Conservation (phyloP, 2,797 vertebrate genomes). For the Anolis apletophallus region DNA sequence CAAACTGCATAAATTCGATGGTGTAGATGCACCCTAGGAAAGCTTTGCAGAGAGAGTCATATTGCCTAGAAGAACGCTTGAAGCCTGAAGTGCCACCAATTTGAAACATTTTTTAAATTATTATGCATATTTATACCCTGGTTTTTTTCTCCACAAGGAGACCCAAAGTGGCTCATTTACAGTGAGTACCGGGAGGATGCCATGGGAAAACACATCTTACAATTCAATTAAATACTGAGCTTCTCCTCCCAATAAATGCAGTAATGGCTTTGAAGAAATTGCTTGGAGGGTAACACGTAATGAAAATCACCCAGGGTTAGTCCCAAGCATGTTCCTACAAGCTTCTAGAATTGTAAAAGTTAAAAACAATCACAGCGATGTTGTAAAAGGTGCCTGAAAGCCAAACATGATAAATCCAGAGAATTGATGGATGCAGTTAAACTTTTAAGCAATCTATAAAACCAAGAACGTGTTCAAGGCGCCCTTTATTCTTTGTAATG, state of each 20-base stretch:
- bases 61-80: neutral
- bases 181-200: neutral
- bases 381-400: constrained; percentile 33
- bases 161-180: neutral
- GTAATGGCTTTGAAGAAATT: constrained; percentile 24
- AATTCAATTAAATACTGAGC: constrained; percentile 29
- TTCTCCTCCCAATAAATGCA: neutral
- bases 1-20: too few relatives aligned
- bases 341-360: constrained; percentile 32
- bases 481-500: constrained; percentile 20
- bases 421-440: constrained; percentile 28
- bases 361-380: constrained; percentile 32
- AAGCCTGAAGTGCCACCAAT: neutral
- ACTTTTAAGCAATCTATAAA: constrained; percentile 31
- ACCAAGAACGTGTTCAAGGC: neutral
- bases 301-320: neutral
- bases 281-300: constrained; percentile 5
- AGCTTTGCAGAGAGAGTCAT: neutral
- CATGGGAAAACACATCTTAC: neutral
- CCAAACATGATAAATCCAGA: constrained; percentile 27
- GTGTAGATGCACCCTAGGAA: neutral
- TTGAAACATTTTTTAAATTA: neutral
- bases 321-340: constrained; percentile 7
- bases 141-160: too few relatives aligned
- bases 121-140: too few relatives aligned